A percentile compares a stretch with the other conserved stretches of the same genome.
phyloP scores from a whole-genome alignment of 2,113 vertebrate species.

The Penelope pileata region DNA sequence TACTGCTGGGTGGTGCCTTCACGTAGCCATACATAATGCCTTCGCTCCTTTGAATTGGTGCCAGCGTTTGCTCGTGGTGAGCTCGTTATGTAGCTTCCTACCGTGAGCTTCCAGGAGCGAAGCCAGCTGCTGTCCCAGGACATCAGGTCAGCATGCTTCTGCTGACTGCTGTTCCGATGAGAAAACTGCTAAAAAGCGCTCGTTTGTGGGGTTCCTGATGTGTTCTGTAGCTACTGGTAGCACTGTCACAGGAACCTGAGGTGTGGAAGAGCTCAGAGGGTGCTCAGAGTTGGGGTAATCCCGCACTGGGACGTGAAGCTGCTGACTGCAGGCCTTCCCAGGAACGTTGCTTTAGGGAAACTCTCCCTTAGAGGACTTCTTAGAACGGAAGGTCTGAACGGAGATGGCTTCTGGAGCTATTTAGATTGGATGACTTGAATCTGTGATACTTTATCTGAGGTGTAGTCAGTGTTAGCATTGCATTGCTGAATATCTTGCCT shows the following conservation, averaged over 20 bases:
- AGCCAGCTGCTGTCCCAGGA: neutral
- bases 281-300: neutral
- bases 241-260: neutral
- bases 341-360: neutral
- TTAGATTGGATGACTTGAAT: neutral
- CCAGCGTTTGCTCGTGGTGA: neutral
- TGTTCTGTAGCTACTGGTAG: neutral
- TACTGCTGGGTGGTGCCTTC: neutral
- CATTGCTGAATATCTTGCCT: neutral
- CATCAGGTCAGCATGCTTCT: neutral
- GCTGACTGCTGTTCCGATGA: neutral
- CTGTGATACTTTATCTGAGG: neutral
- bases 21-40: neutral
- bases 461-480: neutral
- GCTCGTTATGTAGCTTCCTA: neutral
- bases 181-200: neutral
- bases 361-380: neutral
- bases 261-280: neutral
- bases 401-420: neutral
- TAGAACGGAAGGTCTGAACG: neutral
- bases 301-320: accelerated
- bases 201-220: neutral
- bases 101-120: neutral
- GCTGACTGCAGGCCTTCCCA: neutral
- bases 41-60: neutral